Evolutionary conservation across 2,113 vertebrate species (phyloP).

Genomic region (Tylochromis polylepis): DNA sequence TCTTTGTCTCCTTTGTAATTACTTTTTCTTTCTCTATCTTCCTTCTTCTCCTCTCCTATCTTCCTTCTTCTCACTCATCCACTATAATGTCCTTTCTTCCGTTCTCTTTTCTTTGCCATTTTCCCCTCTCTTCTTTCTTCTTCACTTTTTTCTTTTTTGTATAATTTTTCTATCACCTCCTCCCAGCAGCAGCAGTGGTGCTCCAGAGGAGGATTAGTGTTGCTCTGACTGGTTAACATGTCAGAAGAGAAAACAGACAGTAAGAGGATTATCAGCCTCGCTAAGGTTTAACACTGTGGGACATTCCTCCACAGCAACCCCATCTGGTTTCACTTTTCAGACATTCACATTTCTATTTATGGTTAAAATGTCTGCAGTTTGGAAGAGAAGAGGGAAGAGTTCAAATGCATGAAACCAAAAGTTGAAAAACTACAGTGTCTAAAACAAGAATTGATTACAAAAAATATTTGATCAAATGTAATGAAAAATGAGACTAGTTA

Average conservation of each 20-base stretch:
- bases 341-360: not conserved
- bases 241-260: slow-evolving; percentile 23
- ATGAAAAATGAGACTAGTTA: not conserved
- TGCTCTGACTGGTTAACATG: slow-evolving; percentile 23
- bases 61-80: not conserved
- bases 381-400: not conserved
- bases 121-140: not conserved
- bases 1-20: not conserved
- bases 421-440: not conserved
- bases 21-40: not conserved
- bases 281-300: not conserved
- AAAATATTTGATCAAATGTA: not conserved
- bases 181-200: not conserved
- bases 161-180: not conserved
- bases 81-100: not conserved
- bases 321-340: not conserved
- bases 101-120: not conserved
- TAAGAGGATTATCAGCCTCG: slow-evolving; percentile 27
- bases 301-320: not conserved
- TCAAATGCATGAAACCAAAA: not conserved
- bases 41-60: not conserved
- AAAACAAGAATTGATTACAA: not conserved
- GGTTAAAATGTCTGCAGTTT: not conserved
- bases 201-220: slow-evolving; percentile 3
- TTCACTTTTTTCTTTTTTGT: no score